Conservation (phyloP, 1,140 invertebrate species). For the Schlechtendalia chinensis region DNA sequence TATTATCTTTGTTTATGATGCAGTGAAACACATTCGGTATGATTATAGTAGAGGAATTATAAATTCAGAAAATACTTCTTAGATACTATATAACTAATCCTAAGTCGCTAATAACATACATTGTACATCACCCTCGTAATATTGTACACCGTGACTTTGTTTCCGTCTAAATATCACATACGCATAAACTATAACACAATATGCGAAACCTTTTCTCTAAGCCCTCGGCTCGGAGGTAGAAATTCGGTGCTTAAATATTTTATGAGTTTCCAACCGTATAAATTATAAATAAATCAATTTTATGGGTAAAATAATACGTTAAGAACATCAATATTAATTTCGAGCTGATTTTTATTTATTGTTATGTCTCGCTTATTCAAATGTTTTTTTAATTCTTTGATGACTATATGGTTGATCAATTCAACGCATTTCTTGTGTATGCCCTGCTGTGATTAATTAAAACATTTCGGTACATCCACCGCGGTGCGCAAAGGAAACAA, state of each 20-base stretch:
- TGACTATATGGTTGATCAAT: too few relatives aligned
- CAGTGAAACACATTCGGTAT: too few relatives aligned
- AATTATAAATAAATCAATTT: constrained; percentile 20
- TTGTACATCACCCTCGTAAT: background rate
- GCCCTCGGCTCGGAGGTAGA: background rate
- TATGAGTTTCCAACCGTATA: background rate
- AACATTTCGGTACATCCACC: too few relatives aligned
- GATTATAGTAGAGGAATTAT: background rate
- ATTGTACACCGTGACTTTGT: background rate
- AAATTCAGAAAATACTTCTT: background rate
- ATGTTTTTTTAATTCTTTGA: background rate
- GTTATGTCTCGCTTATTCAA: too few relatives aligned
- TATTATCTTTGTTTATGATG: too few relatives aligned
- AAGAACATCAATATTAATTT: background rate
- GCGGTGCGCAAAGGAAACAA: too few relatives aligned
- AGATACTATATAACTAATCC: background rate
- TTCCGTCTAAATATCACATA: constrained; percentile 9
- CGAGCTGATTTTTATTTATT: background rate
- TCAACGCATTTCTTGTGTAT: too few relatives aligned
- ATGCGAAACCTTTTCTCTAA: background rate
- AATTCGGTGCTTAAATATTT: constrained; percentile 4
- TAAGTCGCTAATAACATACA: background rate
- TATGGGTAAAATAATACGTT: background rate
- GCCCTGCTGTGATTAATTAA: too few relatives aligned
- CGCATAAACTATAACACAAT: background rate